A percentile compares a stretch with the other conserved stretches of the same genome.
These are phyloP conservation scores for Drosophila bifasciata DNA, from an alignment of 1,140 invertebrate species.

Conservation along the genomic window DNA sequence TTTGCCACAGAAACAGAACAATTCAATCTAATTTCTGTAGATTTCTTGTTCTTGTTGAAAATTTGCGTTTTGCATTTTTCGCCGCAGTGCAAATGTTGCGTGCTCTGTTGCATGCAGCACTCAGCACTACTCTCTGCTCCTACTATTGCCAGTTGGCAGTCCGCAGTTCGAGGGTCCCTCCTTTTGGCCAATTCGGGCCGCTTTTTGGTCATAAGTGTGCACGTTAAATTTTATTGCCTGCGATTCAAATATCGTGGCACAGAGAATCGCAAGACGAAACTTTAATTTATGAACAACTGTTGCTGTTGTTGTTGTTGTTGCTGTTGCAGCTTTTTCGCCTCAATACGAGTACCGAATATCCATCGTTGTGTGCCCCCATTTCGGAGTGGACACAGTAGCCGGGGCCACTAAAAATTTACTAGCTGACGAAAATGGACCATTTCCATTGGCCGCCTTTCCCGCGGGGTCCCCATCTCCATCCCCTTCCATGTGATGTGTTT, in stretches of 20 bases:
- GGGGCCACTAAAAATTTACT: conserved; percentile 56
- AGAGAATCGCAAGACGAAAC: conserved; percentile 28
- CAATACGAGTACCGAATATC: conserved; percentile 4
- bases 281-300: conserved; percentile 65
- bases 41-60: conserved; percentile 67
- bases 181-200: conserved; percentile 14
- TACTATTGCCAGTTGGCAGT: conserved; percentile 1
- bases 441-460: conserved; percentile 29
- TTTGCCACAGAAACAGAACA: conserved; percentile 50
- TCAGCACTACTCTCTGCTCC: background rate
- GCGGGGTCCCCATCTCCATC: conserved; percentile 14
- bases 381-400: conserved; percentile 40
- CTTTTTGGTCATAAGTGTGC: conserved; percentile 59
- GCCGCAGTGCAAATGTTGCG: conserved; percentile 59
- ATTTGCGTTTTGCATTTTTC: conserved; percentile 59
- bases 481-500: conserved; percentile 28
- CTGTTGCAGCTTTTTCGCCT: background rate
- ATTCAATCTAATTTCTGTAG: conserved; percentile 77
- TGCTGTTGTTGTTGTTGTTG: conserved; percentile 32
- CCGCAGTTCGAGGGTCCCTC: conserved; percentile 3
- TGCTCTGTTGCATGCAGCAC: conserved; percentile 40
- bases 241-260: conserved; percentile 58
- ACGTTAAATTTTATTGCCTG: conserved; percentile 74
- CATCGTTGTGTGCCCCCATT: conserved; percentile 28
- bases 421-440: conserved; percentile 64